Evolutionary conservation across 2,113 vertebrate genomes (phyloP), one percentile per base, ranked within the genome.

Genomic region (Eubucco bourcierii): DNA sequence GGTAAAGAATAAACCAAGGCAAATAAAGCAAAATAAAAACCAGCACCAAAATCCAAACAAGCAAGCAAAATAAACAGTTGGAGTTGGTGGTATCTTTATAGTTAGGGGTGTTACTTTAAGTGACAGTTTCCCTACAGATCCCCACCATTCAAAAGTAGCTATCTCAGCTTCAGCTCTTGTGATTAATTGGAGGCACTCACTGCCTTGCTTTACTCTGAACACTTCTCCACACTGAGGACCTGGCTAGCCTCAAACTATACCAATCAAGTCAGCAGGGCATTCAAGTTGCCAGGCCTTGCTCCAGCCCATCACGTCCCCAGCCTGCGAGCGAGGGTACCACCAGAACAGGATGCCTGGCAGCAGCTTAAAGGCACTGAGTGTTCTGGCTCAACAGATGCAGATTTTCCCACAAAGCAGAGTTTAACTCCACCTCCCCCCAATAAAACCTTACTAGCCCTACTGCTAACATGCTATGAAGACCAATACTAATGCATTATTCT

Each of bases 401-500:
- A 77, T 71, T 67, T 88, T 88, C 84, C 79, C 91, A 93, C 52
- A 87, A 84, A 55, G 59, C 66, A 65, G 27, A 83, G 71, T 12
- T 84, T 52, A 72, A 75, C 23, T 24, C 6, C 50, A 52, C 9
- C 10, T 2, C 11, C 41, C 17, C 8, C 46, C 2, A 41, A 14
- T 67, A 55, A 71, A 39, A 91, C 72, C 52, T 46, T 56, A 15
- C 47, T 19, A 66, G 70, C 70, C 81, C 83, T 58, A 64, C 58
- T 31, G 37, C 80, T 65, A 75, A 70, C 52, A 80, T 3, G 9
- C 79, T 74, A 39, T 31, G 44, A 80, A 83, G 72, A 90, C 37
- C 94, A 87, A 28, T 71, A 47, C 82, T 93, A 96, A 94, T 83
- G 90, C 91, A 91, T 93, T 95, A 94, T 87, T 78, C 60, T 90